A percentile compares a stretch with the other conserved stretches of the same genome.
Conservation (phyloP, 2,888 invertebrate species). For the Aelia acuminata region DNA sequence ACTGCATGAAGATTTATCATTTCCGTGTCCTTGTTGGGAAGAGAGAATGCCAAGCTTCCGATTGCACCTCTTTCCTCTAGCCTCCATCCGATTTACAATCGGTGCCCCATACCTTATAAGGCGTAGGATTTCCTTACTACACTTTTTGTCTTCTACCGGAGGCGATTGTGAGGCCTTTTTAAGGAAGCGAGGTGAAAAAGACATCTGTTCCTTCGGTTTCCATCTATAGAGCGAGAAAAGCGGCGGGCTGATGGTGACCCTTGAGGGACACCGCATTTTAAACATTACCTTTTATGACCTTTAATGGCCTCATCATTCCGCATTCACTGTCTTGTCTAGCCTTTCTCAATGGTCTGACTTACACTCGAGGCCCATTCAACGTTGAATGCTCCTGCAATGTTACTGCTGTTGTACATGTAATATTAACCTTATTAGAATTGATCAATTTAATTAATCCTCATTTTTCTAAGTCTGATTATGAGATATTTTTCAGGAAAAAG, state of each 20-base stretch:
- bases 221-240: neutral
- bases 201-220: conserved; percentile 14
- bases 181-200: conserved; percentile 4
- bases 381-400: neutral
- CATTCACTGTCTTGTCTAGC: neutral
- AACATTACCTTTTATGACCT: neutral
- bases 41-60: neutral
- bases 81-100: conserved; percentile 3
- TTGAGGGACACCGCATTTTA: neutral
- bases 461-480: neutral
- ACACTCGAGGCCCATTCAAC: conserved; percentile 9
- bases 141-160: neutral
- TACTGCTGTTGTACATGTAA: too few species aligned
- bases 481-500: too few species aligned
- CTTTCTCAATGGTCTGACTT: conserved; percentile 2
- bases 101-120: neutral
- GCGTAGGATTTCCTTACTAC: neutral
- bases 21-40: neutral
- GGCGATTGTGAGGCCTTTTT: conserved; percentile 6
- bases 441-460: neutral
- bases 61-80: neutral
- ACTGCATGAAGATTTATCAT: conserved; percentile 30
- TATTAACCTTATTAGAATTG: too few species aligned
- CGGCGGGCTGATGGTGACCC: neutral
- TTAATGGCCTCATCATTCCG: conserved; percentile 33